A percentile compares a stretch with the other conserved stretches of the same genome.
These are phyloP conservation scores for Microtus agrestis DNA, from an alignment of 2,797 vertebrate genomes.

Conservation along the genomic window DNA sequence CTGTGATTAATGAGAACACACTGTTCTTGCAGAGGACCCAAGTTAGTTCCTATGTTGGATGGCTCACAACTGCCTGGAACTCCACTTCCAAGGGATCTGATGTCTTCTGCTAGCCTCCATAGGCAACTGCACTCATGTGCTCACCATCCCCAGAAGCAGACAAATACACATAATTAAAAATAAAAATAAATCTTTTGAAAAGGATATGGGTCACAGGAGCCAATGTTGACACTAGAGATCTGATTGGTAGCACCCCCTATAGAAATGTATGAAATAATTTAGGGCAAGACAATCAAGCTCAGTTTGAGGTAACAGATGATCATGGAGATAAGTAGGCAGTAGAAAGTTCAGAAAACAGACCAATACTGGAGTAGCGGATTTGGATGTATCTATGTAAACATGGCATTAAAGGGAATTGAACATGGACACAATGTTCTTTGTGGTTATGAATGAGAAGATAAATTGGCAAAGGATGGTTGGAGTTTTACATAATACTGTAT, in stretches of 20 bases:
- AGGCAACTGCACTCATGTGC: no score
- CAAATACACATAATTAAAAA: background rate
- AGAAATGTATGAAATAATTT: background rate
- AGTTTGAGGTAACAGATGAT: background rate
- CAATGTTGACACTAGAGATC: background rate
- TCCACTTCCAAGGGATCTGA: background rate
- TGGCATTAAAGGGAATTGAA: background rate
- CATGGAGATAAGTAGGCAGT: background rate
- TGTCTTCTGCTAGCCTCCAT: background rate
- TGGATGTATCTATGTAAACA: background rate
- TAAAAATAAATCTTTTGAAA: background rate
- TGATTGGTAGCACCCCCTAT: background rate
- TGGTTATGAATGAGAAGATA: background rate
- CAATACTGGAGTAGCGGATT: background rate
- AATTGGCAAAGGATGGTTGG: background rate
- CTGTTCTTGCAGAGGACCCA: background rate
- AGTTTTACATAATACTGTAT: constrained; percentile 1
- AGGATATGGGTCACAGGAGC: background rate
- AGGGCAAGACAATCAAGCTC: background rate
- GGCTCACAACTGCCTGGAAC: background rate
- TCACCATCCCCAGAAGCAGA: background rate
- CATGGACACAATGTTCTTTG: background rate
- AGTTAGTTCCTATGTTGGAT: background rate
- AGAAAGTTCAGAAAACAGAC: constrained; percentile 26
- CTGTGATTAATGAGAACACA: background rate